Percentiles rank a stretch among this genome's conserved stretches.
Conservation (phyloP, 1,140 invertebrate genomes). For the Saxidomus purpurata region DNA sequence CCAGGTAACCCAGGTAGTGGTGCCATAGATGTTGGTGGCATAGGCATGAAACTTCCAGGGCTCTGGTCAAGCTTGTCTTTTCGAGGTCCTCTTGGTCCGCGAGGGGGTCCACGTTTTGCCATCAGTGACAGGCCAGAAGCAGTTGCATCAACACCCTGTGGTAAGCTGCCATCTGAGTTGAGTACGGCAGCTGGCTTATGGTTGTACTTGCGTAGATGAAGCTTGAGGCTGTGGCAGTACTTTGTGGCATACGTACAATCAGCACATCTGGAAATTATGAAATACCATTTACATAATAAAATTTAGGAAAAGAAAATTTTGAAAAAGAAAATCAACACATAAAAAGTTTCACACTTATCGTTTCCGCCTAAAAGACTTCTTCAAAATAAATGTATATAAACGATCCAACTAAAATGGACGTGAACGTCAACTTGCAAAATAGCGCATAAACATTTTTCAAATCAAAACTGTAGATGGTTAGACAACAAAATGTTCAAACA, state of each 20-base stretch:
- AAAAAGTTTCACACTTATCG: no score
- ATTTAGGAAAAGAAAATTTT: not conserved
- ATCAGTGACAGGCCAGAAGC: constrained; percentile 81
- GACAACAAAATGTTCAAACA: no score
- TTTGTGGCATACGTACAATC: constrained; percentile 99
- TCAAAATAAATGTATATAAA: no score
- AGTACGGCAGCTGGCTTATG: constrained; percentile 89
- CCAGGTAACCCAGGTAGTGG: constrained; percentile 68
- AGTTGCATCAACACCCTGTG: constrained; percentile 82
- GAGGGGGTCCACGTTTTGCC: constrained; percentile 83
- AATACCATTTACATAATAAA: not conserved
- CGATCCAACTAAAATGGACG: no score
- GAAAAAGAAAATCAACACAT: no score
- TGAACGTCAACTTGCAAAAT: no score
- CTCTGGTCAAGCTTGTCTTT: constrained; percentile 79
- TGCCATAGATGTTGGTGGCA: constrained; percentile 66
- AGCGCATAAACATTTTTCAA: no score
- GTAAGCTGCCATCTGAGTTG: constrained; percentile 85
- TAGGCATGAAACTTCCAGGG: constrained; percentile 60
- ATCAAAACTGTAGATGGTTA: no score
- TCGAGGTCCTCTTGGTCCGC: constrained; percentile 84
- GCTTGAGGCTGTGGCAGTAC: constrained; percentile 98
- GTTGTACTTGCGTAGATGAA: constrained; percentile 96
- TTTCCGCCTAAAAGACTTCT: no score
- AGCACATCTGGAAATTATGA: constrained; percentile 89